Evolutionary conservation across 2,888 invertebrate species (phyloP), one percentile per base, ranked within the genome.

Genomic region (Camptogramma bilineatum): DNA sequence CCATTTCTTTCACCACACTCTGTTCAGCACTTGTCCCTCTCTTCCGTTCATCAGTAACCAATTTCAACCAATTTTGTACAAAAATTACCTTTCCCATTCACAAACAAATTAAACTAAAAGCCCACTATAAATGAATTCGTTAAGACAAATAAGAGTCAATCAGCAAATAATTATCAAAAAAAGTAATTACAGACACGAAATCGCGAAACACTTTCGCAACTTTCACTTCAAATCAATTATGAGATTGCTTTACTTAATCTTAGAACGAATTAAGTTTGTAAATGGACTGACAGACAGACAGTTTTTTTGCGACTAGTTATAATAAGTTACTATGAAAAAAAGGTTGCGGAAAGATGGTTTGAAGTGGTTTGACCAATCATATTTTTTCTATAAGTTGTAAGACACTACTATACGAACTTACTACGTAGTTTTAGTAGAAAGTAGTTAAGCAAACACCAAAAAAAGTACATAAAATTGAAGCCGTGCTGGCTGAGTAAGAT

Each of bases 201-300:
- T 75, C 70, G 55, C 47, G 63, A 64, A 68, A 62, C 68, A 75
- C 80, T 79, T 77, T 81, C 73, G 77, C 76, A 65, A 68, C 81
- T 82, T 82, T 82, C 81, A 74, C 82, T 74, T 70, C 70, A 66
- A 78, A 82, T 82, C 77, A 80, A 80, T 80, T 80, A 76, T 62
- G 48, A 59, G 54, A 52, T 63, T 65, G 70, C 69, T 75, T 75
- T 73, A 69, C 73, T 79, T 78, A 76, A 80, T 78, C 74, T 76
- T 73, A 76, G 68, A 76, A 60, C 54, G 63, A 70, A 73, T 62
- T 60, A 60, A 56, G 24, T 55, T 58, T 54, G 21, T 39, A 9
- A 42, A 64, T 44, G 54, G 60, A 56, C 53, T 55, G 61, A 68
- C 68, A 34, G 67, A 66, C 21, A 28, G 50, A 62, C 48, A n/a